A percentile compares a stretch with the other conserved stretches of the same genome.
Evolutionary conservation across 2,888 invertebrate genomes (phyloP).

Genomic region (Ophion ventricosus): DNA sequence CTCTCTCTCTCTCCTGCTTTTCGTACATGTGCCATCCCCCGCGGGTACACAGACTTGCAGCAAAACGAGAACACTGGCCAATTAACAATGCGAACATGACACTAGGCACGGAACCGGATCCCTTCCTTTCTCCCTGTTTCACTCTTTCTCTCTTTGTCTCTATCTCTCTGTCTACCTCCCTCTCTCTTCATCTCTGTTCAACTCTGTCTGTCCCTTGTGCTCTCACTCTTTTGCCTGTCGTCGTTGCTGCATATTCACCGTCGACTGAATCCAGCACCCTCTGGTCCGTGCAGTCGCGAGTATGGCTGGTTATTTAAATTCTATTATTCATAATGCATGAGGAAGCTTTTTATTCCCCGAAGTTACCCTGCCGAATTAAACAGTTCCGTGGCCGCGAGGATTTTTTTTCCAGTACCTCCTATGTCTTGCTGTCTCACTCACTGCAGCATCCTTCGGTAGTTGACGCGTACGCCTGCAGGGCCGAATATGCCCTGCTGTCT

Average conservation of each 20-base stretch:
- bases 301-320: slow-evolving; percentile 77
- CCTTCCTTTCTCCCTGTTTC: slow-evolving; percentile 17
- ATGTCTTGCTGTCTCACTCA: slow-evolving; percentile 58
- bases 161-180: slow-evolving; percentile 8
- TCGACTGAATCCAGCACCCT: slow-evolving; percentile 70
- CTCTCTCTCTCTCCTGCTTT: slow-evolving; percentile 43
- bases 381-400: slow-evolving; percentile 70
- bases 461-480: slow-evolving; percentile 42
- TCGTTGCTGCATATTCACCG: slow-evolving; percentile 63
- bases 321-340: slow-evolving; percentile 82
- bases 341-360: slow-evolving; percentile 73
- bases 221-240: slow-evolving; percentile 21
- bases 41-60: slow-evolving; percentile 67
- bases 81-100: slow-evolving; percentile 80
- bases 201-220: background rate
- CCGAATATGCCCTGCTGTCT: slow-evolving; percentile 32
- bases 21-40: slow-evolving; percentile 62
- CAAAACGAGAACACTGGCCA: slow-evolving; percentile 74
- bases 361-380: slow-evolving; percentile 76
- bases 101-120: slow-evolving; percentile 67
- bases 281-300: slow-evolving; percentile 68
- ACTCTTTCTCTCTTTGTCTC: slow-evolving; percentile 13
- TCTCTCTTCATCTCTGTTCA: background rate
- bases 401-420: slow-evolving; percentile 66
- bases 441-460: slow-evolving; percentile 26